Percentiles rank a stretch among this genome's conserved stretches.
Conservation (phyloP, 2,888 invertebrate genomes). For the Gerris lacustris region DNA sequence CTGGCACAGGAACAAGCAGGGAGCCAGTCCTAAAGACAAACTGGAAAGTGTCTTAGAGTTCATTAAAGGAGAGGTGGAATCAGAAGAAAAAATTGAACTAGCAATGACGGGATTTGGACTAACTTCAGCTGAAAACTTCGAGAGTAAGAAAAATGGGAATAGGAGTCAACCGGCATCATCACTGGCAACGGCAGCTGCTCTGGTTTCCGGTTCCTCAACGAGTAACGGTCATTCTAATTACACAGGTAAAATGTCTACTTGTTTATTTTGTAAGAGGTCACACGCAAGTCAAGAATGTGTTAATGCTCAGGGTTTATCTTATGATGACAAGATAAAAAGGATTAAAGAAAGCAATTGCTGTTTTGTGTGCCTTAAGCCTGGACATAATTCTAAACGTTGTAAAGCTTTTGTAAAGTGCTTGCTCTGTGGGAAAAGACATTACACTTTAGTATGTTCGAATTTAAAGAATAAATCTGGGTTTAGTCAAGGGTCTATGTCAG, state of each 20-base stretch:
- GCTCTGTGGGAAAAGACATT: neutral
- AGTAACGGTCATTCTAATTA: neutral
- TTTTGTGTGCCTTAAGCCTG: neutral
- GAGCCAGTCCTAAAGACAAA: neutral
- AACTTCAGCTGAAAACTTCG: constrained; percentile 24
- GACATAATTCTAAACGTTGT: neutral
- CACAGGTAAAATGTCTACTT: neutral
- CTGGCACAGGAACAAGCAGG: constrained; percentile 24
- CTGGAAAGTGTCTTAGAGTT: neutral
- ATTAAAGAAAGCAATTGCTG: neutral
- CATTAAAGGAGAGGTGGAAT: neutral
- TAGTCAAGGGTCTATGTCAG: no score
- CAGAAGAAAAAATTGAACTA: constrained; percentile 22
- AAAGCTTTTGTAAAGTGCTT: neutral
- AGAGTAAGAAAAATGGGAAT: constrained; percentile 12
- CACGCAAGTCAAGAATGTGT: neutral
- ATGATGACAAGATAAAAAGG: neutral
- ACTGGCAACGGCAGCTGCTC: neutral
- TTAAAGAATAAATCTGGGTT: neutral
- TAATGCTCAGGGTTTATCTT: neutral
- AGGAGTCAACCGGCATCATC: neutral
- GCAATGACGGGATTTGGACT: constrained; percentile 27
- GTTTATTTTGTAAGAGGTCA: neutral
- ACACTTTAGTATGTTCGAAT: neutral
- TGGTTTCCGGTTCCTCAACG: neutral